Evolutionary conservation across 2,888 invertebrate species (phyloP).

Genomic region (Leptopterna dolabrata): DNA sequence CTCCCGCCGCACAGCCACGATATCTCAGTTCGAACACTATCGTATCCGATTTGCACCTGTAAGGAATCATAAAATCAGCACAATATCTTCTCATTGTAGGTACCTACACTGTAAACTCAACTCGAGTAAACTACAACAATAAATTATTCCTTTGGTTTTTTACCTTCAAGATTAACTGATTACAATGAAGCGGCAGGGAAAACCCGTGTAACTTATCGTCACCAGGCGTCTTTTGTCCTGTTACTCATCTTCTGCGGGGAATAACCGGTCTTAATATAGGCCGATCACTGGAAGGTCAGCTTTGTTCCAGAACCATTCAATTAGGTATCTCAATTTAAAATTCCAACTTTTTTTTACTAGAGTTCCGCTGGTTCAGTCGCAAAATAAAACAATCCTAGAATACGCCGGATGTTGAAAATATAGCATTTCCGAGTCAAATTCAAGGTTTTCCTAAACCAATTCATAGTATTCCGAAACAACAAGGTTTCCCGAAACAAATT

Average conservation of each 20-base stretch:
- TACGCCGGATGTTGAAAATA: too few relatives aligned
- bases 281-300: not conserved
- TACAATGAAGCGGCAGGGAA: not conserved
- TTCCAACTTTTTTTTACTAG: too few relatives aligned
- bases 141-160: not conserved
- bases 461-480: too few relatives aligned
- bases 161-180: too few relatives aligned
- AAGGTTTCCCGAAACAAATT: too few relatives aligned
- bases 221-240: not conserved
- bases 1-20: conserved; percentile 68
- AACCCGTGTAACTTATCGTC: not conserved
- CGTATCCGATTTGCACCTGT: conserved; percentile 68
- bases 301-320: not conserved
- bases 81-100: not conserved
- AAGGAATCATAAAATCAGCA: conserved; percentile 50
- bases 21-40: conserved; percentile 56
- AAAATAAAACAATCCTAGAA: too few relatives aligned
- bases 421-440: too few relatives aligned
- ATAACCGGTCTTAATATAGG: not conserved
- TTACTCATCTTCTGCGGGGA: not conserved
- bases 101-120: not conserved
- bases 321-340: too few relatives aligned
- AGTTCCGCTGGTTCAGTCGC: too few relatives aligned
- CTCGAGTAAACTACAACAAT: not conserved
- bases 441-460: too few relatives aligned